phyloP scores from a whole-genome alignment of 2,113 vertebrate species.

The Limanda limanda region DNA sequence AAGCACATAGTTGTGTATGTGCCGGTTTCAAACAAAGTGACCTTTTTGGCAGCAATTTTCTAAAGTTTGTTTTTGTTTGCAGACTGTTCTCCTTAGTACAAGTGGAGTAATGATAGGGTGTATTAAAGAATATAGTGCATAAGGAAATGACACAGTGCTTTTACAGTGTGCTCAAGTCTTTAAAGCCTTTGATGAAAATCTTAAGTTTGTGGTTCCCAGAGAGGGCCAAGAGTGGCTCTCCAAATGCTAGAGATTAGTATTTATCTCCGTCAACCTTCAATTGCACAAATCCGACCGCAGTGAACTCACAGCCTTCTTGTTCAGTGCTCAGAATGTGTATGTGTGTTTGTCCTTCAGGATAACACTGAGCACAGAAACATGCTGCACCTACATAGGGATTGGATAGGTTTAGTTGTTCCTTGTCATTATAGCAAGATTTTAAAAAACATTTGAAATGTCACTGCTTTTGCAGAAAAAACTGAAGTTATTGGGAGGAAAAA shows the following conservation, averaged over 20 bases:
- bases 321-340: not conserved
- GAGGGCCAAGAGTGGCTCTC: constrained; percentile 21
- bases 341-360: constrained; percentile 11
- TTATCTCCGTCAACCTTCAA: constrained; percentile 22
- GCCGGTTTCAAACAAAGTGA: not conserved
- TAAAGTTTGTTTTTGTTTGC: not conserved
- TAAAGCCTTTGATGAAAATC: constrained; percentile 30
- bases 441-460: not conserved
- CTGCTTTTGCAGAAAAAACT: not conserved
- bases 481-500: too few species aligned
- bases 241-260: constrained; percentile 16
- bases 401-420: not conserved
- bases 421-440: not conserved
- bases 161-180: constrained; percentile 22
- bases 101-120: constrained; percentile 29
- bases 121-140: constrained; percentile 20
- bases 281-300: not conserved
- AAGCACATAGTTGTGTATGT: not conserved
- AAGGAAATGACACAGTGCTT: constrained; percentile 1
- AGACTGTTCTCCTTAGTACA: constrained; percentile 18
- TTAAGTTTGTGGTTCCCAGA: constrained; percentile 40
- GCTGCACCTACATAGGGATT: not conserved
- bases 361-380: not conserved
- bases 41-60: constrained; percentile 13
- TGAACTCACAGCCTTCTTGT: not conserved